Conservation (phyloP, 2,113 vertebrate genomes). For the Empidonax alnorum region DNA sequence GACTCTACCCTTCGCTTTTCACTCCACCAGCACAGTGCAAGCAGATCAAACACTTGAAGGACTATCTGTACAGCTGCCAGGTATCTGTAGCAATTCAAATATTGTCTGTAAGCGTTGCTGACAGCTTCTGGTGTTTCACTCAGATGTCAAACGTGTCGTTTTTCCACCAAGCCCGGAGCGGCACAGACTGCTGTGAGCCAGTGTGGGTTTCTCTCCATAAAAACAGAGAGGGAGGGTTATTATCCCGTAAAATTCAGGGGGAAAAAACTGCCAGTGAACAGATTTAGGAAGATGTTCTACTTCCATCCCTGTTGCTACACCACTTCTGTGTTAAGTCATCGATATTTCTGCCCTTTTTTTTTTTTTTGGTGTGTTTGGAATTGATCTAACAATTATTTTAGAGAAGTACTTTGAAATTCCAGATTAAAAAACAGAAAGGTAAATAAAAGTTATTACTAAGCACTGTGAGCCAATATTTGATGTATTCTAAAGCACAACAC, state of each 20-base stretch:
- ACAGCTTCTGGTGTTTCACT: slow-evolving; percentile 34
- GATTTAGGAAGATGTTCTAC: neutral
- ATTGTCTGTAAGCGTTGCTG: slow-evolving; percentile 5
- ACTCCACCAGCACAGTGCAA: neutral
- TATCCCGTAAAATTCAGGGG: neutral
- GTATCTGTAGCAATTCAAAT: slow-evolving; percentile 44
- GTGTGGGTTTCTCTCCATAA: neutral
- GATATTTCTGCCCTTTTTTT: neutral
- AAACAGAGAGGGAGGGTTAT: neutral
- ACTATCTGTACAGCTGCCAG: slow-evolving; percentile 41
- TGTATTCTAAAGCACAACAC: neutral
- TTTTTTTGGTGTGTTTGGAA: neutral
- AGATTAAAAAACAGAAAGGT: neutral
- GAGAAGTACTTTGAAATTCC: neutral
- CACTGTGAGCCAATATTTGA: neutral
- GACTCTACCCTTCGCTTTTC: neutral
- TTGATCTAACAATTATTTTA: neutral
- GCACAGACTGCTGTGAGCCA: neutral
- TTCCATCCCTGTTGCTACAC: neutral
- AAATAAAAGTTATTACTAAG: neutral
- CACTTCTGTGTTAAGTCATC: accelerated
- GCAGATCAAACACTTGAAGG: slow-evolving; percentile 31
- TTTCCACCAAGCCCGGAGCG: neutral
- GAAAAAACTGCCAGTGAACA: neutral
- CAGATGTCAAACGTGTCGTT: neutral